Evolutionary conservation across 2,113 vertebrate genomes (phyloP), one percentile per base, ranked within the genome.

Genomic region (Rostratula benghalensis): DNA sequence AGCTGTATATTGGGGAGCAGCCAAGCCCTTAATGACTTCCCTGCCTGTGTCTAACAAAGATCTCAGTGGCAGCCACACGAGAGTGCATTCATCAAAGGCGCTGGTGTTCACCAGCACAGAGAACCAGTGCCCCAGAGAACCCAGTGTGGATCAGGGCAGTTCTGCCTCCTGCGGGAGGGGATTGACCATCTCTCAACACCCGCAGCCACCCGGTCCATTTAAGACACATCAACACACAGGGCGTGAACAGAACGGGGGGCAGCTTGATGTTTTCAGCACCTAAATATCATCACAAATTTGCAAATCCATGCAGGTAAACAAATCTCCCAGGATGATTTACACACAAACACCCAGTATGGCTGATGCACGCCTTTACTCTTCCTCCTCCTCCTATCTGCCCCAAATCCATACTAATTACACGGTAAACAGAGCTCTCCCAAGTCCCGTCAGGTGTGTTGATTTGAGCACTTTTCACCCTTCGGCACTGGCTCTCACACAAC

Each of bases 1-100:
- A 89, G 68, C 71, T 84, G 97, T 41, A 96, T 92, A 59, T 10
- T 97, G 98, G 98, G 96, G 51, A 8, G 41, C 67, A 68, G 98
- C 98, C 98, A 98, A 95, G 87, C 97, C 91, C 95, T 86, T 98
- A 98, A 98, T 97, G 91, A 97, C 97, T 96, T 97, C 89, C 95
- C 94, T 91, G 94, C 87, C 86, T 97, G 96, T 88, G 70, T 91
- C 92, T 74, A 80, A 33, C 87, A 89, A 48, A 87, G 90, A 83
- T 63, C 93, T 59, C 87, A 95, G 96, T 19, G 90, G 95, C 75
- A 93, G 95, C n/a, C n/a, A 97, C 76, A 79, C 10, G 19, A 43
- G 81, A 25, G 43, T 60, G 39, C 39, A 70, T 89, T 93, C 95
- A 95, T 92, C 91, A 91, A 63, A 94, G 53, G 88, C 48, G 20